phyloP scores from a whole-genome alignment of 2,113 vertebrate genomes.

The Gopherus flavomarginatus region DNA sequence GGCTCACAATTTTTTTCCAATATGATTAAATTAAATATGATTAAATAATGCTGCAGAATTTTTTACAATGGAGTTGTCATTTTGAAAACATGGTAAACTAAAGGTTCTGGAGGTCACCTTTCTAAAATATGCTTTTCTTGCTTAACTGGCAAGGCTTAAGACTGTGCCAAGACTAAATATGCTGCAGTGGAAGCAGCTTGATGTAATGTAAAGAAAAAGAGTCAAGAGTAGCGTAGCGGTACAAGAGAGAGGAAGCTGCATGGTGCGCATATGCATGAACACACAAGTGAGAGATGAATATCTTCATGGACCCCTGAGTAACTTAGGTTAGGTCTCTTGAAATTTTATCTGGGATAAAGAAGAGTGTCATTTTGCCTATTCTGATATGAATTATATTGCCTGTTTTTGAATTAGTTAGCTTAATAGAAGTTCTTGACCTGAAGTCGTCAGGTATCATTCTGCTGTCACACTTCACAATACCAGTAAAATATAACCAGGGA shows the following conservation, averaged over 20 bases:
- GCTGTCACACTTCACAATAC: conserved; percentile 50
- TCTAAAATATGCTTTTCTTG: neutral
- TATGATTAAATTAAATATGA: neutral
- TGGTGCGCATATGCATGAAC: neutral
- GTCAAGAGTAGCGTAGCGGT: neutral
- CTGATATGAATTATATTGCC: conserved; percentile 46
- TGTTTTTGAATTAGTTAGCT: conserved; percentile 60
- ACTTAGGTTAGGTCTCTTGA: neutral
- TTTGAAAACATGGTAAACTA: neutral
- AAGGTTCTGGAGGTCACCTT: neutral
- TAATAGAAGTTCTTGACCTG: conserved; percentile 62
- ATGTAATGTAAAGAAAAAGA: neutral
- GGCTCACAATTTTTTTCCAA: neutral
- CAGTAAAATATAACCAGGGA: conserved; percentile 35
- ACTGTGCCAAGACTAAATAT: neutral
- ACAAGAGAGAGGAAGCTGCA: neutral
- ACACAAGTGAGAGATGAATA: neutral
- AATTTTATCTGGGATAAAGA: conserved; percentile 21
- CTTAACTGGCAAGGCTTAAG: neutral
- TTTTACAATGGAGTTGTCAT: neutral
- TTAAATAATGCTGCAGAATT: neutral
- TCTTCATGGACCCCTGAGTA: conserved; percentile 28
- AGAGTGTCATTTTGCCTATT: conserved; percentile 19
- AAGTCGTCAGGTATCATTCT: conserved; percentile 55
- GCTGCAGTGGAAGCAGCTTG: rapidly evolving